Evolutionary conservation across 2,113 vertebrate species (phyloP).

Genomic region (Macquaria australasica): DNA sequence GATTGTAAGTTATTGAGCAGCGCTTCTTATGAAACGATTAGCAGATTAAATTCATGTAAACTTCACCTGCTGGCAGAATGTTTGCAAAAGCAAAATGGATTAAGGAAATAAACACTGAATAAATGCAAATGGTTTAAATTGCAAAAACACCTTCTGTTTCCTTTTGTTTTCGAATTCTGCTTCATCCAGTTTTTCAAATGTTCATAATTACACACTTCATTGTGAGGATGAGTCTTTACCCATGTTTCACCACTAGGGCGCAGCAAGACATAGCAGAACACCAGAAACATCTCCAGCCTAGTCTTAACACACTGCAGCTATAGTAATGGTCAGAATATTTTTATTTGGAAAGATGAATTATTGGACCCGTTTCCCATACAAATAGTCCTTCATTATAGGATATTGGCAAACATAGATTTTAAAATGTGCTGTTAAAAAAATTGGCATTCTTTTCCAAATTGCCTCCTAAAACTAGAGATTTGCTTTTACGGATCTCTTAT

Average conservation of each 20-base stretch:
- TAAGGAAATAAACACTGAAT: conserved; percentile 66
- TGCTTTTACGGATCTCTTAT: neutral
- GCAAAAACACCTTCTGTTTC: conserved; percentile 35
- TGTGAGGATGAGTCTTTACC: neutral
- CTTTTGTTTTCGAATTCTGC: conserved; percentile 20
- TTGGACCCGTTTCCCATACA: conserved; percentile 18
- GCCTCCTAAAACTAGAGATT: conserved; percentile 2
- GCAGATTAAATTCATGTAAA: conserved; percentile 68
- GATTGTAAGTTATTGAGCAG: conserved; percentile 75
- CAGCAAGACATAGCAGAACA: conserved; percentile 61
- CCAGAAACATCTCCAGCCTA: neutral
- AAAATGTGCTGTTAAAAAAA: conserved; percentile 15
- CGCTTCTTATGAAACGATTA: conserved; percentile 71
- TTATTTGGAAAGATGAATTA: conserved; percentile 5
- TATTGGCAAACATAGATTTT: neutral
- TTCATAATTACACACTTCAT: neutral
- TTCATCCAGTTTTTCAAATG: neutral
- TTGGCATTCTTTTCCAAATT: neutral
- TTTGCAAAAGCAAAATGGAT: conserved; percentile 74
- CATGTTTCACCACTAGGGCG: conserved; percentile 62
- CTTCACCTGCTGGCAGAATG: conserved; percentile 83
- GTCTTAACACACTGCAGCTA: neutral
- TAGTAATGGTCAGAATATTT: conserved; percentile 4
- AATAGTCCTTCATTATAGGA: conserved; percentile 7
- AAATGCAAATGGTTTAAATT: conserved; percentile 72